Base-by-base conservation (phyloP, 2,797 vertebrate genomes). In the Bufotes viridis region DNA sequence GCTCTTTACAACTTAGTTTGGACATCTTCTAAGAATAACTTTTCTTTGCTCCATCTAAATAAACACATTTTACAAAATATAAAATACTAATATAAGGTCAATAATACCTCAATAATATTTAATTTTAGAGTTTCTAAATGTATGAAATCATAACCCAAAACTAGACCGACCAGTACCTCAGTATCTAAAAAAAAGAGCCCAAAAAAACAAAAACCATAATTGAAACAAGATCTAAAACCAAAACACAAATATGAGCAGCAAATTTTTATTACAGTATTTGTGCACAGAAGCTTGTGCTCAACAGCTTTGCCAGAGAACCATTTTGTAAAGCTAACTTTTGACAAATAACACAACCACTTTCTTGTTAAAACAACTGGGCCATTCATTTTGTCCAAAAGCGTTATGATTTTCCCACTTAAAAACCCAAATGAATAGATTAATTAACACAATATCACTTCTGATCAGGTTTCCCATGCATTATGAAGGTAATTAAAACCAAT, bases 401-500 rank as follows among this genome's bases (percentile, higher is more conserved):
- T 63, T 85, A 63, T 63, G 57, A 61, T 63, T 65, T 85, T 78
- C 8, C 18, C 24, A 78, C 20, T 85, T 65, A 60, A 75, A 51
- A 24, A 63, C 8, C 58, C 61, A 61, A 85, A 80, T 61, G 65
- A 87, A 72, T 69, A 51, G 51, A 86, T 81, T n/a, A 87, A 81
- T 81, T 63, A 82, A 13, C 29, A 57, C 63, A 65, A 75, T 78
- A 72, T 67, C 70, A 76, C 72, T 82, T 81, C 67, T 53, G 3
- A 76, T 87, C 10, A 67, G 55, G 51, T 82, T 15, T 53, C 42
- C 17, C 7, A 76, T 65, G 60, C 34, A 55, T 67, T 81, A 55
- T 53, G 4, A 75, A 1, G 49, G 10, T 76, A 83, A 78, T 67
- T 87, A 83, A 82, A 83, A 67, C 26, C 72, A 87, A 87, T 69